phyloP scores from a whole-genome alignment of 2,888 invertebrate genomes.

The Macrosiphum euphorbiae region DNA sequence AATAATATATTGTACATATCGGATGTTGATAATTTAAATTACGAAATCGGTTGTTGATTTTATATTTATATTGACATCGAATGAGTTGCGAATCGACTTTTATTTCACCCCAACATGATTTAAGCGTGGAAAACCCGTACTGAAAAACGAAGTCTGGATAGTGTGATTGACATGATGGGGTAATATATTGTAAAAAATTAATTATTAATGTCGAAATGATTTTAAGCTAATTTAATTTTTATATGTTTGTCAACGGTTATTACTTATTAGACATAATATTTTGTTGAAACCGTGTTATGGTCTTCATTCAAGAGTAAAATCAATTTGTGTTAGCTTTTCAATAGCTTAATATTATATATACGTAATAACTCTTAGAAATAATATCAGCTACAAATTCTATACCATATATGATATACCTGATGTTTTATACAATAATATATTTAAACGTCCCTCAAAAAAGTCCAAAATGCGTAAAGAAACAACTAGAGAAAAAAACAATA shows the following conservation, averaged over 20 bases:
- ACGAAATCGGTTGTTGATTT: neutral
- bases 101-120: neutral
- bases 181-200: neutral
- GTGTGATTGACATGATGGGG: neutral
- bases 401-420: neutral
- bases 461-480: neutral
- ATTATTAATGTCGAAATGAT: neutral
- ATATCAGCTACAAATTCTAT: no score
- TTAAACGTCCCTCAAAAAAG: neutral
- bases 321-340: neutral
- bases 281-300: neutral
- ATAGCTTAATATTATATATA: neutral
- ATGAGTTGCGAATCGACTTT: neutral
- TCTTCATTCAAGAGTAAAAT: neutral
- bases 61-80: neutral
- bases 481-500: neutral
- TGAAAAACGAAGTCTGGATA: neutral
- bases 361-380: no score
- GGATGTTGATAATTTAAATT: neutral
- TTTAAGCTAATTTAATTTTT: neutral
- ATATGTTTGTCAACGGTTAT: neutral
- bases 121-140: neutral
- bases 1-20: constrained; percentile 19
- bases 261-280: neutral
- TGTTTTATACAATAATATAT: neutral